Evolutionary conservation across 2,888 invertebrate genomes (phyloP).

Genomic region (Melipona beecheii): DNA sequence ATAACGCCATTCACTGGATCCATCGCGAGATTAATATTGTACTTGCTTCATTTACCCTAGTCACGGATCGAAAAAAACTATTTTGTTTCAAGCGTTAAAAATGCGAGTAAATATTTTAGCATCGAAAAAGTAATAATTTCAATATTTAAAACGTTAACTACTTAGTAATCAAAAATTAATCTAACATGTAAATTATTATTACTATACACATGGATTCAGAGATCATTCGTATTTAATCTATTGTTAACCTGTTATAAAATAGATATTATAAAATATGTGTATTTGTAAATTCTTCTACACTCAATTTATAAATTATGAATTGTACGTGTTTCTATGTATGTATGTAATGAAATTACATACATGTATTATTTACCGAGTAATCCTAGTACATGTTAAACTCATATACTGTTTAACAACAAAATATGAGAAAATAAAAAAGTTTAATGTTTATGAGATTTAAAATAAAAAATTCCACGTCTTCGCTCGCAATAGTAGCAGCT

Average conservation of each 20-base stretch:
- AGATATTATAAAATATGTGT: neutral
- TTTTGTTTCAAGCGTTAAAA: neutral
- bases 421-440: neutral
- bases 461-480: neutral
- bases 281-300: neutral
- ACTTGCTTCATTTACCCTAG: neutral
- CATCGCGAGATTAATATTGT: neutral
- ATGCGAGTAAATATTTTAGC: neutral
- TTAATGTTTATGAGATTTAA: neutral
- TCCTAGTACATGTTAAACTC: neutral
- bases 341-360: neutral
- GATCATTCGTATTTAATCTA: neutral
- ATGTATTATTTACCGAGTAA: neutral
- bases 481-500: neutral
- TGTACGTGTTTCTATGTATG: neutral
- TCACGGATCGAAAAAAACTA: neutral
- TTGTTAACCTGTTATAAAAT: neutral
- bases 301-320: neutral
- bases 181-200: neutral
- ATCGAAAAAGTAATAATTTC: neutral
- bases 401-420: neutral
- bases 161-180: neutral
- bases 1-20: conserved; percentile 9
- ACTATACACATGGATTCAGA: too few species aligned
- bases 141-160: neutral